Percentiles rank a stretch among this genome's conserved stretches.
Conservation (phyloP, 2,888 invertebrate genomes). For the Caenorhabditis panamensis region DNA sequence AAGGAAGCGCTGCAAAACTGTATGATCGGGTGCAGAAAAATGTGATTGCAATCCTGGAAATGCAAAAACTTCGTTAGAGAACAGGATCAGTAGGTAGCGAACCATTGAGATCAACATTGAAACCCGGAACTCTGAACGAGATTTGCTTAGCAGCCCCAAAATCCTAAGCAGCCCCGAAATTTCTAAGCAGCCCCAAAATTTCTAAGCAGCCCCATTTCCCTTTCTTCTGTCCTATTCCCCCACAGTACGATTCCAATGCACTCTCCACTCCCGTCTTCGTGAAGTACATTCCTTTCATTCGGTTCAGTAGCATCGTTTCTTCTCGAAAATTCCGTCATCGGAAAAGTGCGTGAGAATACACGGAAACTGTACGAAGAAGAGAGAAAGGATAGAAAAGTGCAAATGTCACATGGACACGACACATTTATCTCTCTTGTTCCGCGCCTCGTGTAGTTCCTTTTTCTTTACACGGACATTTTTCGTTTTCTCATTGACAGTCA, state of each 20-base stretch:
- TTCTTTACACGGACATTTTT: too few relatives aligned
- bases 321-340: background rate
- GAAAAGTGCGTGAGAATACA: conserved; percentile 22
- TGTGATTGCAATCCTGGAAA: too few relatives aligned
- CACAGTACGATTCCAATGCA: conserved; percentile 1
- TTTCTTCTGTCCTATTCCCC: background rate
- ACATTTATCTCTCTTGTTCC: conserved; percentile 1
- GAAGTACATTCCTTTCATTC: background rate
- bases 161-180: too few relatives aligned
- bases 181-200: too few relatives aligned
- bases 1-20: background rate
- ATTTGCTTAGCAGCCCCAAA: too few relatives aligned
- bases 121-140: too few relatives aligned
- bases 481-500: background rate
- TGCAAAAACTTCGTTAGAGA: too few relatives aligned
- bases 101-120: too few relatives aligned
- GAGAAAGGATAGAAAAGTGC: background rate
- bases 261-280: background rate
- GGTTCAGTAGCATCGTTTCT: background rate
- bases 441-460: background rate
- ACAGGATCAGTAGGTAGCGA: too few relatives aligned
- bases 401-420: background rate
- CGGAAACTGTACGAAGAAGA: conserved; percentile 5
- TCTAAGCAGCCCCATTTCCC: background rate
- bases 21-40: too few relatives aligned